Conservation (phyloP, 2,113 vertebrate species). For the Rhagologus leucostigma region DNA sequence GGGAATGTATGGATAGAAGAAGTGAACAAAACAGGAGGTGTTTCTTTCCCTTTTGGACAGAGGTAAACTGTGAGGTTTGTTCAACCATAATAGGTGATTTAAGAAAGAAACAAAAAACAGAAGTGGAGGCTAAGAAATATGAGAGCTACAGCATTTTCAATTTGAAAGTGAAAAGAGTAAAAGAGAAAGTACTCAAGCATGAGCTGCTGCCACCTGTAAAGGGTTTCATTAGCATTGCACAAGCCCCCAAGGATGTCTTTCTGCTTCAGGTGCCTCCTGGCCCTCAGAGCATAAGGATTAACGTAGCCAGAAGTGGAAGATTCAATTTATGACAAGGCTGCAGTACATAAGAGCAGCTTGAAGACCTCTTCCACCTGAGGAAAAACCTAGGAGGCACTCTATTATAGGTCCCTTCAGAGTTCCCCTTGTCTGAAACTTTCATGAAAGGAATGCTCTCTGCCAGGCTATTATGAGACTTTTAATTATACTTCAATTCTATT, state of each 20-base stretch:
- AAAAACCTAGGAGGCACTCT: not conserved
- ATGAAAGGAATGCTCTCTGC: not conserved
- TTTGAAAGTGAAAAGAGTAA: not conserved
- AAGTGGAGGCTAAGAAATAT: not conserved
- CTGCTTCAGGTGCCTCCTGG: not conserved
- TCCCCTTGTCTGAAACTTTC: not conserved
- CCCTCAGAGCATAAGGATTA: not conserved
- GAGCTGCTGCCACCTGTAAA: not conserved
- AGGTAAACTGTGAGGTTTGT: not conserved
- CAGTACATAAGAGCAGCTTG: not conserved
- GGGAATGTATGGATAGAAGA: fast-evolving
- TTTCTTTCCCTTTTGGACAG: not conserved
- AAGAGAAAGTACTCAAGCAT: not conserved
- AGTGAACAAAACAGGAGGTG: not conserved
- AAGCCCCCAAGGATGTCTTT: not conserved
- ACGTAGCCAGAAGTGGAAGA: not conserved
- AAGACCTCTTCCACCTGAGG: not conserved
- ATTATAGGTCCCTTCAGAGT: not conserved
- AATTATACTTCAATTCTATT: slow-evolving; percentile 10
- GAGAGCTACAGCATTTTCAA: not conserved
- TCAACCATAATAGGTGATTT: not conserved
- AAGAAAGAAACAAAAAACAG: not conserved
- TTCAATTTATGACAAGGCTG: not conserved
- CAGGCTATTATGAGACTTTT: not conserved
- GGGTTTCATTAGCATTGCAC: not conserved